Evolutionary conservation across 1,140 invertebrate genomes (phyloP).

Genomic region (Drosophila tsacasi): DNA sequence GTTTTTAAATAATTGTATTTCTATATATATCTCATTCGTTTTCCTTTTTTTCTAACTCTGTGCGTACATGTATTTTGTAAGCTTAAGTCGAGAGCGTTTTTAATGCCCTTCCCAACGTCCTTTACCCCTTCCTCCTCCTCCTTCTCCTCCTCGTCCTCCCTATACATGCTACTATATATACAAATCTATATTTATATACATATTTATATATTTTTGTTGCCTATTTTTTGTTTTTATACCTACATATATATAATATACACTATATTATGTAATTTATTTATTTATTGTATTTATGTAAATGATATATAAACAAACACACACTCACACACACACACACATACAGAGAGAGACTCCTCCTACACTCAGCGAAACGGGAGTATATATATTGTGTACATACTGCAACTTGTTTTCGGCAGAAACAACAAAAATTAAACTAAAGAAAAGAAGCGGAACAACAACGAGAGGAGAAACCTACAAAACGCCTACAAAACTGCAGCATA

Average conservation of each 20-base stretch:
- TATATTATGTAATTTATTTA: constrained; percentile 72
- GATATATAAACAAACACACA: constrained; percentile 27
- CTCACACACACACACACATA: constrained; percentile 21
- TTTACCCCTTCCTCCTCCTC: neutral
- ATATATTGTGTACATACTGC: constrained; percentile 63
- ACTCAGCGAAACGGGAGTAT: constrained; percentile 40
- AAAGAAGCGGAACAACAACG: constrained; percentile 18
- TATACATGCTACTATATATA: constrained; percentile 35
- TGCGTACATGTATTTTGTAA: constrained; percentile 33
- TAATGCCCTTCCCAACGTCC: neutral
- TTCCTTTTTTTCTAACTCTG: constrained; percentile 19
- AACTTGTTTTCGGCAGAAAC: constrained; percentile 39
- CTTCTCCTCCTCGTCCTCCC: neutral
- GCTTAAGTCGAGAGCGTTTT: constrained; percentile 24
- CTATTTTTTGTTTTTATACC: constrained; percentile 71
- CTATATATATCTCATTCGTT: constrained; percentile 30
- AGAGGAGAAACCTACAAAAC: constrained; percentile 18
- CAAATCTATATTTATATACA: constrained; percentile 34
- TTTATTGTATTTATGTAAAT: constrained; percentile 83
- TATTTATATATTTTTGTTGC: constrained; percentile 66
- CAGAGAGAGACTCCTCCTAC: constrained; percentile 17
- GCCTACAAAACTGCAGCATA: constrained; percentile 47
- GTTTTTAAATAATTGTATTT: constrained; percentile 23
- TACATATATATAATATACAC: constrained; percentile 41
- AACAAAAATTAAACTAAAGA: neutral